Base-by-base conservation (phyloP, 2,888 invertebrate species). In the Poecilus cupreus region DNA sequence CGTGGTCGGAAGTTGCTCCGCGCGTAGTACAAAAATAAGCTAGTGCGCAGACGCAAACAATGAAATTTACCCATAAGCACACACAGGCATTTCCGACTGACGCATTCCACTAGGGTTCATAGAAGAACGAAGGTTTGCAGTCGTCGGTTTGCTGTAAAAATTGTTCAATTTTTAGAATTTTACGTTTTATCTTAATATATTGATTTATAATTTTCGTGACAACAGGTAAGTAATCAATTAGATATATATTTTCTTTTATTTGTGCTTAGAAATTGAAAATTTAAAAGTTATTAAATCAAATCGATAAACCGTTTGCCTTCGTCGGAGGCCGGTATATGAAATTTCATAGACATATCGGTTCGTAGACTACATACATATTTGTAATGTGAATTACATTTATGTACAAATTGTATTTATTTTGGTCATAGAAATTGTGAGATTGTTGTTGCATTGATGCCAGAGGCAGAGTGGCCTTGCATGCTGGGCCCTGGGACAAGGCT, bases 161-260 rank as follows among this genome's bases (percentile, higher is more conserved):
- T 11, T 32, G 37, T 37, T 37, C 32, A 80, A 57, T 80, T 80
- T 70, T 70, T 64, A 18, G 24, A 70, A 70, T 70, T 70, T 80
- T 54, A 70, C 54, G 51, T 68, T 80, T 68, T 68, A 70, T 60
- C 68, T 64, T 64, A 64, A 16, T 78, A 64, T 78, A 78, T 78
- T 78, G 78, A 78, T 78, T 76, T 32, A 39, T 80, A 32, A 54
- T 68, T 80, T 79, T 18, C 26, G 79, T 80, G 79, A 80, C 26
- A 24, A 70, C 49, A 80, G 79, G 79, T 80, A 80, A 80, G 79
- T 70, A 46, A 11, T 32, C 20, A 76, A 16, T 49, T 51, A 54
- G 16, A 70, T 54, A 26, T 32, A 18, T 54, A 64, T 80, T 51
- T 70, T 22, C 32, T 70, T 32, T 37, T 54, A 39, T 70, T 32